Evolutionary conservation across 92 coral and sea anemone species (phyloP).

Genomic region (Phenganax subtilis): DNA sequence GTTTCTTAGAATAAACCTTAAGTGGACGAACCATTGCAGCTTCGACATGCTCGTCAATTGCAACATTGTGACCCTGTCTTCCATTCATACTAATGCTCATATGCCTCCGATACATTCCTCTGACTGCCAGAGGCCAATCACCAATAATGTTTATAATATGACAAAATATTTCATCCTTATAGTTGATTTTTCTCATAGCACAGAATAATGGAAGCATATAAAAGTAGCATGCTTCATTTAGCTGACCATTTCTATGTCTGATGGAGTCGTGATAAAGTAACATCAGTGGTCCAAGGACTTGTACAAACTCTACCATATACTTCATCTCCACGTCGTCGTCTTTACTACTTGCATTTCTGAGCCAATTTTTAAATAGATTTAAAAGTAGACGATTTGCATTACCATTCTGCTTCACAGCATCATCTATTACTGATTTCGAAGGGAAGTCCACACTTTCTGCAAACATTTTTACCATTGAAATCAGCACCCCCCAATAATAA

Average conservation of each 20-base stretch:
- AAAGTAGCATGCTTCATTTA: background rate
- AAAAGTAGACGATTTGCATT: background rate
- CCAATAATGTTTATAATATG: constrained; percentile 4
- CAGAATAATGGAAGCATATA: constrained; percentile 6
- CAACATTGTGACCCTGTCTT: background rate
- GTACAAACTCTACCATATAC: background rate
- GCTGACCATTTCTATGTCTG: background rate
- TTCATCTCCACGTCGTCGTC: background rate
- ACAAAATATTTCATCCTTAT: background rate
- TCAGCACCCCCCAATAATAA: background rate
- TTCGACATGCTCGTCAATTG: constrained; percentile 7
- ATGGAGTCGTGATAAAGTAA: background rate
- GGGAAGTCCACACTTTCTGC: background rate
- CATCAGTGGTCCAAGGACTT: background rate
- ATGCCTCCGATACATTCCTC: constrained; percentile 1
- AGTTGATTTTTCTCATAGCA: constrained; percentile 5
- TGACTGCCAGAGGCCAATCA: background rate
- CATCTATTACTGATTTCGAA: background rate
- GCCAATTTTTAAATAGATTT: background rate
- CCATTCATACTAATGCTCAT: background rate
- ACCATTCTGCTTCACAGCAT: background rate
- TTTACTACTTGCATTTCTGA: background rate
- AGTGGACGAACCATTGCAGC: constrained; percentile 2
- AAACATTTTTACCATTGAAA: background rate
- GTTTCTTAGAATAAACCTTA: background rate